Evolutionary conservation across 2,888 invertebrate genomes (phyloP).

Genomic region (Drosophila pseudotakahashii): DNA sequence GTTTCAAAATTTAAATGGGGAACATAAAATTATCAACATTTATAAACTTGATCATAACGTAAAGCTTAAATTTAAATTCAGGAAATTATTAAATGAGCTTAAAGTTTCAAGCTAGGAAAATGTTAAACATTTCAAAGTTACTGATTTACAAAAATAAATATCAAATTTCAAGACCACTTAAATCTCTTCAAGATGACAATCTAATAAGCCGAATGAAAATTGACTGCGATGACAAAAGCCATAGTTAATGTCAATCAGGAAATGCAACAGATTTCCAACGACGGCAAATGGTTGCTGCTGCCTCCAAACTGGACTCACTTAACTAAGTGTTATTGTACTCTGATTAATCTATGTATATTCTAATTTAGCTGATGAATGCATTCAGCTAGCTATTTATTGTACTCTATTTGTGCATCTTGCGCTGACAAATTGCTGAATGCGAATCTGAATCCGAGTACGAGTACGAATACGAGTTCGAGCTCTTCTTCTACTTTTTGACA

Average conservation of each 20-base stretch:
- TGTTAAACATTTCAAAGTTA: too few species aligned
- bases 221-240: constrained; percentile 8
- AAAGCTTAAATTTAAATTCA: too few species aligned
- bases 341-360: constrained; percentile 63
- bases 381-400: constrained; percentile 39
- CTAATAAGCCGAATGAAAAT: constrained; percentile 6
- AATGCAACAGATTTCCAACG: constrained; percentile 39
- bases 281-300: constrained; percentile 10
- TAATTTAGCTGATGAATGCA: constrained; percentile 62
- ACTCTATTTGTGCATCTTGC: constrained; percentile 52
- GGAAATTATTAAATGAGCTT: too few species aligned
- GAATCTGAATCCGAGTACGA: too few species aligned
- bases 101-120: too few species aligned
- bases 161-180: too few species aligned
- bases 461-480: constrained; percentile 5
- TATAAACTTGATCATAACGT: too few species aligned
- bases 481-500: constrained; percentile 56
- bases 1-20: too few species aligned
- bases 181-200: background rate
- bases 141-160: too few species aligned
- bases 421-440: constrained; percentile 60
- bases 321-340: constrained; percentile 47
- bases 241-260: constrained; percentile 28
- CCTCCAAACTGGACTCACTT: constrained; percentile 29
- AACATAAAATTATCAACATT: too few species aligned